A percentile compares a stretch with the other conserved stretches of the same genome.
Evolutionary conservation across 2,888 invertebrate genomes (phyloP).

Genomic region (Dryomyza anilis): DNA sequence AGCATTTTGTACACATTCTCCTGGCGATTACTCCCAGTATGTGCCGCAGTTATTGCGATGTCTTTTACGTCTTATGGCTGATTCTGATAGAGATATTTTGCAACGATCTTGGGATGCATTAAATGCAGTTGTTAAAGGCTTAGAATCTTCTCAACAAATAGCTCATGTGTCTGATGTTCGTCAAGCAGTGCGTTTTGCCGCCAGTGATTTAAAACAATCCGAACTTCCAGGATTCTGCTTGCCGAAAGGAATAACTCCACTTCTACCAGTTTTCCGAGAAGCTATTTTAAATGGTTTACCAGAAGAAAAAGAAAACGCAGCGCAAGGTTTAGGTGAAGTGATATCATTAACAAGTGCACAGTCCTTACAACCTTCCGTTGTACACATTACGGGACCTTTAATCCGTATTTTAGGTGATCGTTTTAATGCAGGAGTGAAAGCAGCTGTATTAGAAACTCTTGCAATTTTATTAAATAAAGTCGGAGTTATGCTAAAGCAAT

Average conservation of each 20-base stretch:
- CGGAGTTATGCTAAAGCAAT: conserved; percentile 93
- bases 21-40: conserved; percentile 85
- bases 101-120: conserved; percentile 92
- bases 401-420: conserved; percentile 97
- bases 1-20: conserved; percentile 87
- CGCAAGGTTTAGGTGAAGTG: conserved; percentile 81
- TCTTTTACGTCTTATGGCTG: conserved; percentile 82
- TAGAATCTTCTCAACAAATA: conserved; percentile 84
- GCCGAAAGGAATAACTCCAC: conserved; percentile 91
- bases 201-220: conserved; percentile 79
- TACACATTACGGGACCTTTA: conserved; percentile 96
- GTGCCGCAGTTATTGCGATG: conserved; percentile 88
- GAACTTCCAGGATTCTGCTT: conserved; percentile 91
- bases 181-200: conserved; percentile 90
- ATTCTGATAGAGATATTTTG: conserved; percentile 78
- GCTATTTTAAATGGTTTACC: conserved; percentile 94
- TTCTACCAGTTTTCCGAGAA: conserved; percentile 94
- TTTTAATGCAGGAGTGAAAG: conserved; percentile 92
- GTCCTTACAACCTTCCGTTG: conserved; percentile 92
- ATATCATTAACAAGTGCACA: conserved; percentile 73
- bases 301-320: conserved; percentile 94
- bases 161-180: conserved; percentile 87
- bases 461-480: conserved; percentile 92
- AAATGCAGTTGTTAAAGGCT: conserved; percentile 83
- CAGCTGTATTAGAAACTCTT: conserved; percentile 92